These are phyloP conservation scores for Phataginus tetradactyla DNA, from an alignment of 2,797 vertebrate genomes.

Conservation along the genomic window DNA sequence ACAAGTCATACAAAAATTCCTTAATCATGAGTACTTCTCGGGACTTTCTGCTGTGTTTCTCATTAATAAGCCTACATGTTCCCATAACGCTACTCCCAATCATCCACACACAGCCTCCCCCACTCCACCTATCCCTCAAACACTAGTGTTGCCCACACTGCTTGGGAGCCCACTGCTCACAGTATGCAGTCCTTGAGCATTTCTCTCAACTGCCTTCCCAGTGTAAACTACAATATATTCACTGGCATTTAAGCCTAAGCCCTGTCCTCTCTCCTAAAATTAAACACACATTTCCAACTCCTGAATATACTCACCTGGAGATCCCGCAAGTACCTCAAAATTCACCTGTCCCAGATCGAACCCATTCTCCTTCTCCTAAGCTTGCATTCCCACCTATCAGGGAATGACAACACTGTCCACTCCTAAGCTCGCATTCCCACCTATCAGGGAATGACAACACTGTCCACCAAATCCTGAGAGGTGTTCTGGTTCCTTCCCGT, in stretches of 20 bases:
- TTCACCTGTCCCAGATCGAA: neutral
- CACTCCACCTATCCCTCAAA: neutral
- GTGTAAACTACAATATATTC: neutral
- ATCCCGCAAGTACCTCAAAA: neutral
- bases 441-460: neutral
- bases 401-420: neutral
- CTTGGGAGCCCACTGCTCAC: neutral
- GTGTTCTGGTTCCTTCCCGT: neutral
- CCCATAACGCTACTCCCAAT: neutral
- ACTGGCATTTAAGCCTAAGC: neutral
- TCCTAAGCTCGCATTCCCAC: neutral
- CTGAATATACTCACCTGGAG: neutral
- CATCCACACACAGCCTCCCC: neutral
- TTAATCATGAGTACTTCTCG: neutral
- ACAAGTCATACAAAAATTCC: neutral
- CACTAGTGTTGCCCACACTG: neutral
- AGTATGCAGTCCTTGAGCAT: neutral
- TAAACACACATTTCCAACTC: neutral
- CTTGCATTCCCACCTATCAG: neutral
- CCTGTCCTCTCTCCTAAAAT: neutral
- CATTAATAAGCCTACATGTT: neutral
- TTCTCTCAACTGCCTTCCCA: neutral
- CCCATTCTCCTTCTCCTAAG: neutral
- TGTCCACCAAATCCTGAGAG: neutral
- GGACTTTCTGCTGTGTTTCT: neutral